Percentiles rank a stretch among this genome's conserved stretches.
phyloP scores from a whole-genome alignment of 1,140 invertebrate species.

The Portunus trituberculatus region DNA sequence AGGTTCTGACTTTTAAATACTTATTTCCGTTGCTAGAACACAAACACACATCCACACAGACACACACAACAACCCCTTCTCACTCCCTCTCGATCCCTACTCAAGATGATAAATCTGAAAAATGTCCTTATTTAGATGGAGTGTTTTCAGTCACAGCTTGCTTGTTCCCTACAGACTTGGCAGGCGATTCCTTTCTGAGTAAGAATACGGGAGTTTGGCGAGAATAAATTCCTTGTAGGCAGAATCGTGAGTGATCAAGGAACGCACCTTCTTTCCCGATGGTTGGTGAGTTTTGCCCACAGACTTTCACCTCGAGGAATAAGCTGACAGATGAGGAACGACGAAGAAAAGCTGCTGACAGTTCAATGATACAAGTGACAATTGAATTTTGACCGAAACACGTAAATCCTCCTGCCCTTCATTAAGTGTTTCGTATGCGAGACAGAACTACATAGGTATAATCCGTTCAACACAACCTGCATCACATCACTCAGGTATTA shows the following conservation, averaged over 20 bases:
- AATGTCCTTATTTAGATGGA: neutral
- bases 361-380: too few relatives aligned
- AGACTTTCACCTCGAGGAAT: neutral
- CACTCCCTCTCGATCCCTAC: neutral
- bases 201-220: neutral
- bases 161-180: neutral
- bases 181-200: neutral
- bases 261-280: neutral
- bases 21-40: constrained; percentile 49
- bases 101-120: neutral
- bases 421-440: too few relatives aligned
- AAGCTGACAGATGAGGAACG: neutral
- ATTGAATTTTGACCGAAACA: too few relatives aligned
- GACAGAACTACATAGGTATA: too few relatives aligned
- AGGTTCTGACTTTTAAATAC: constrained; percentile 33
- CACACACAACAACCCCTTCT: neutral
- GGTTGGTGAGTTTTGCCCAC: neutral
- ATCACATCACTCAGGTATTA: too few relatives aligned
- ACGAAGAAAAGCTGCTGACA: too few relatives aligned
- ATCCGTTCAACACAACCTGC: too few relatives aligned
- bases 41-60: neutral
- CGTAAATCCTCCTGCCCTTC: too few relatives aligned
- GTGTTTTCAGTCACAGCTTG: constrained; percentile 26
- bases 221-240: neutral
- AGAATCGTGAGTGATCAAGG: too few relatives aligned